Evolutionary conservation across 1,140 invertebrate species (phyloP).

Genomic region (Prorops nasuta): DNA sequence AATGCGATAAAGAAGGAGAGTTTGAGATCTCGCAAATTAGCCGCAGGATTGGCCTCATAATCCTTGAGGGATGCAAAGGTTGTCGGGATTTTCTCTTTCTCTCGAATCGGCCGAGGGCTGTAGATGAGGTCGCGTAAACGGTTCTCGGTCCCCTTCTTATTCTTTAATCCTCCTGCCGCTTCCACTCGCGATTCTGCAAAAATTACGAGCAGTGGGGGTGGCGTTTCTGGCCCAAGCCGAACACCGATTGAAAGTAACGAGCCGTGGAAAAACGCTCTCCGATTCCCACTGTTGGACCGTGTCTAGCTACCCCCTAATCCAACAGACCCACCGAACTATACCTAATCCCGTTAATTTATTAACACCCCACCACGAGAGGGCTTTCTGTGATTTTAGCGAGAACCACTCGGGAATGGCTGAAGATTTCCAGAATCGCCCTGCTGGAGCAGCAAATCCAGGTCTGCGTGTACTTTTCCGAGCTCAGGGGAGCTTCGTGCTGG

Average conservation of each 20-base stretch:
- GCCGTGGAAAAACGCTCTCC: constrained; percentile 29
- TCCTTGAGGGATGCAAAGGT: constrained; percentile 45
- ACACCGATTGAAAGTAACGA: constrained; percentile 53
- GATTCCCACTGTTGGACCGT: not conserved
- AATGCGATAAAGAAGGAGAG: constrained; percentile 24
- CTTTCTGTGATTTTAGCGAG: too few species aligned
- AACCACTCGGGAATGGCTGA: too few species aligned
- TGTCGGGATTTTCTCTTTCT: constrained; percentile 15
- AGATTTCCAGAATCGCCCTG: too few species aligned
- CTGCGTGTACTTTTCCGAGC: too few species aligned
- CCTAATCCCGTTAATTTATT: constrained; percentile 38
- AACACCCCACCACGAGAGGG: not conserved
- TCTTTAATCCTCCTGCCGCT: constrained; percentile 49
- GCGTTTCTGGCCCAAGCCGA: constrained; percentile 13
- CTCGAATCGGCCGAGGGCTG: constrained; percentile 25
- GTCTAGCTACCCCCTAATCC: constrained; percentile 20
- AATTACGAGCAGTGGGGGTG: constrained; percentile 35
- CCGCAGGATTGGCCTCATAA: constrained; percentile 51
- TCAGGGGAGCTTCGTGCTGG: too few species aligned
- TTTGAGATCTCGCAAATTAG: constrained; percentile 55
- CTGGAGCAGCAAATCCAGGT: too few species aligned
- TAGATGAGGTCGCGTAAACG: constrained; percentile 51
- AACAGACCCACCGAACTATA: too few species aligned
- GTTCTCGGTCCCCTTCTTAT: constrained; percentile 48
- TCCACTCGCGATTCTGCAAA: constrained; percentile 28